A percentile compares a stretch with the other conserved stretches of the same genome.
These are phyloP conservation scores for Polymixis lichenea DNA, from an alignment of 2,888 invertebrate species.

Conservation along the genomic window DNA sequence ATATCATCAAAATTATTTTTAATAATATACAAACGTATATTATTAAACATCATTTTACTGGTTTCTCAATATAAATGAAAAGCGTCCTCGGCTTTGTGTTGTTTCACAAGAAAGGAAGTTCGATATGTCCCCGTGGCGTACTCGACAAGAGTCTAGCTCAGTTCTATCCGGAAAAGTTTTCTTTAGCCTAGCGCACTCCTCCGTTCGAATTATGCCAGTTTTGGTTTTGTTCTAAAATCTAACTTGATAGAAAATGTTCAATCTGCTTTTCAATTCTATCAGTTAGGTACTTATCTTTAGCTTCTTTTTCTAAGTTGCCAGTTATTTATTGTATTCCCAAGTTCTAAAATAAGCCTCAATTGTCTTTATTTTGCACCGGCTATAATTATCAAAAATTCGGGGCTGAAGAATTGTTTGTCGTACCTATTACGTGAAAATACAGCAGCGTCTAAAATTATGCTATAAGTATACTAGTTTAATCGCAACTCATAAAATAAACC, in stretches of 20 bases:
- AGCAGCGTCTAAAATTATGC: neutral
- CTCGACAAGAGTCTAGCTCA: neutral
- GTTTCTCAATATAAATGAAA: slow-evolving; percentile 4
- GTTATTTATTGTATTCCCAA: neutral
- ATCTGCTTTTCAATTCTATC: neutral
- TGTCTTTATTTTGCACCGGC: neutral
- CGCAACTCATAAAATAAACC: neutral
- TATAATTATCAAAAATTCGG: neutral
- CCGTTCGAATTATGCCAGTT: neutral
- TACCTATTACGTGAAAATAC: neutral
- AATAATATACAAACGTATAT: too few relatives aligned
- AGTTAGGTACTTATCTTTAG: neutral
- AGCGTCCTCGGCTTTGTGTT: neutral
- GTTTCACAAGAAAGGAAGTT: too few relatives aligned
- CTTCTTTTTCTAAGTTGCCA: neutral
- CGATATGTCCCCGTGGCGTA: neutral
- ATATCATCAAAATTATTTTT: too few relatives aligned
- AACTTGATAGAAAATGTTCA: neutral
- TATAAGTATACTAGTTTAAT: neutral
- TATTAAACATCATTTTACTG: neutral
- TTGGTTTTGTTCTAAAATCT: slow-evolving; percentile 7
- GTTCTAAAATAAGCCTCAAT: neutral
- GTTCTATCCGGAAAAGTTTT: neutral
- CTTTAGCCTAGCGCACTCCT: neutral
- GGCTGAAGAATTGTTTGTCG: neutral